These are phyloP conservation scores for Bos indicus DNA, from an alignment of 2,113 vertebrate species.

Conservation along the genomic window DNA sequence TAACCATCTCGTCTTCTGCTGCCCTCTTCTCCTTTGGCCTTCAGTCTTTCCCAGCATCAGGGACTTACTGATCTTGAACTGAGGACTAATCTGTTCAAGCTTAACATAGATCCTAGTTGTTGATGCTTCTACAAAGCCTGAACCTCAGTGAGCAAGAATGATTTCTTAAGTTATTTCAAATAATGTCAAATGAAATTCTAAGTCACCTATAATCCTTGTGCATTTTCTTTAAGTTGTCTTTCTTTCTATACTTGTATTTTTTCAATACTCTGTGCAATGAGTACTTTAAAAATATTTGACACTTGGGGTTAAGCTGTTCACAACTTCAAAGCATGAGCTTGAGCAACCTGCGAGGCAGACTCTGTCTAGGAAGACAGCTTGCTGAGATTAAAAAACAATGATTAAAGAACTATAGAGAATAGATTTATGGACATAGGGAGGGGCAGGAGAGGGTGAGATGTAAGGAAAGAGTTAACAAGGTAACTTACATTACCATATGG, in stretches of 20 bases:
- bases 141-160: neutral
- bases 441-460: neutral
- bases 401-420: neutral
- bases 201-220: neutral
- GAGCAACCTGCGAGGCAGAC: neutral
- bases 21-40: neutral
- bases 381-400: neutral
- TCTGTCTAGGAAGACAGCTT: slow-evolving; percentile 28
- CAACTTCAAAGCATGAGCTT: neutral
- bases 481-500: neutral
- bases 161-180: slow-evolving; percentile 9
- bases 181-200: neutral
- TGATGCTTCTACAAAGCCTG: neutral
- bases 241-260: neutral
- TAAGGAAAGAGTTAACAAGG: neutral
- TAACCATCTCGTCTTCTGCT: neutral
- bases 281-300: neutral
- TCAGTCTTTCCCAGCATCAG: neutral
- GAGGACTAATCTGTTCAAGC: neutral
- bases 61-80: neutral
- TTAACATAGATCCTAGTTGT: neutral
- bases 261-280: neutral
- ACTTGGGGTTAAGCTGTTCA: neutral
- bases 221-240: neutral
- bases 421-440: neutral